A percentile compares a stretch with the other conserved stretches of the same genome.
Conservation (phyloP, 2,797 vertebrate species). For the Protosalanx chinensis region DNA sequence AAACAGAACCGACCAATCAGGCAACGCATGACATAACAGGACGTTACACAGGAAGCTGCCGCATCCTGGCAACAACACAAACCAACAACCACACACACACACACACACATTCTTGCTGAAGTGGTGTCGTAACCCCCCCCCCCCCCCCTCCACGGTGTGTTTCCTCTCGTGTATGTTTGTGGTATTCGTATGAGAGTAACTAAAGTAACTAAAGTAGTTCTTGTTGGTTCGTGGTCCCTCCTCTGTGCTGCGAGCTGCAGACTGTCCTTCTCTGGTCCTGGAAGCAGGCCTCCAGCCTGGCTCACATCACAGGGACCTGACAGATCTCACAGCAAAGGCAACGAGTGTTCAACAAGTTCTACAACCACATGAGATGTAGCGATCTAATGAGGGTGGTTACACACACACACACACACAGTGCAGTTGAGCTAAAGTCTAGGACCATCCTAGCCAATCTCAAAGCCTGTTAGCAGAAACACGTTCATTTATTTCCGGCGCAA, state of each 20-base stretch:
- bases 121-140: no score
- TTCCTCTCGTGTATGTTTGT: conserved; percentile 5
- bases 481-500: conserved; percentile 40
- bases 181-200: conserved; percentile 32
- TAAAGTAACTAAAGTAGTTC: no score
- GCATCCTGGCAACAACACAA: conserved; percentile 36
- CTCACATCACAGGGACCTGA: not conserved
- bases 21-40: conserved; percentile 47
- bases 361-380: not conserved
- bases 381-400: not conserved
- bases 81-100: not conserved
- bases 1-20: no score
- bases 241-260: not conserved
- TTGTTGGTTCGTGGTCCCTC: no score
- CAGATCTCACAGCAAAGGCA: not conserved
- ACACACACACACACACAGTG: no score
- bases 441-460: not conserved
- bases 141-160: conserved; percentile 12
- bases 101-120: not conserved
- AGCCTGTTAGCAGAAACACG: not conserved
- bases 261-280: not conserved
- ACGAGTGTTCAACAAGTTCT: not conserved
- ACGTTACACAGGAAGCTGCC: conserved; percentile 50
- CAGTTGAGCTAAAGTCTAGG: not conserved
- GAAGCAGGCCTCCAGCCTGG: not conserved